Evolutionary conservation across 1,140 invertebrate genomes (phyloP).

Genomic region (Aphelenchoides avenae): DNA sequence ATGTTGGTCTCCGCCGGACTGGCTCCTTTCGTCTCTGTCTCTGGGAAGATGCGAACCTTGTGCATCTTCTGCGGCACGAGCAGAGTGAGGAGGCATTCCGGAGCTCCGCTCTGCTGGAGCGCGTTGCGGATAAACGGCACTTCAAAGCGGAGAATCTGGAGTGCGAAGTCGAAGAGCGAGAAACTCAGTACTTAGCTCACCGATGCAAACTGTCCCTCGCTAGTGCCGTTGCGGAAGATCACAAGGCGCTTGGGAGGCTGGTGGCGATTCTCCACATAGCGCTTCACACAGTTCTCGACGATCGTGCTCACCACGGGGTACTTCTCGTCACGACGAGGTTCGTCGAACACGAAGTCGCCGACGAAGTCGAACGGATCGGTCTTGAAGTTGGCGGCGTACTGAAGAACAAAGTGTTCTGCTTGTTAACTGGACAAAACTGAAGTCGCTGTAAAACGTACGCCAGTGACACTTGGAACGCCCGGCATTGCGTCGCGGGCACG

Average conservation of each 20-base stretch:
- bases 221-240: constrained; percentile 25
- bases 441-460: constrained; percentile 4
- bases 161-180: not conserved
- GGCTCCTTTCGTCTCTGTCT: not conserved
- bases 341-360: constrained; percentile 28
- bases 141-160: constrained; percentile 26
- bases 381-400: constrained; percentile 34
- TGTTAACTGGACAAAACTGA: not conserved
- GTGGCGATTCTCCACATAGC: constrained; percentile 20
- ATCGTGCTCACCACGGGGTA: constrained; percentile 20
- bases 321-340: constrained; percentile 30
- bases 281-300: constrained; percentile 17
- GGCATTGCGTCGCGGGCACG: constrained; percentile 24
- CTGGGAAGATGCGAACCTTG: constrained; percentile 31
- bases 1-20: constrained; percentile 32
- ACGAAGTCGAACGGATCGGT: constrained; percentile 34
- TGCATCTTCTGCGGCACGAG: constrained; percentile 29
- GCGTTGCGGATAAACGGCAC: constrained; percentile 27
- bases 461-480: constrained; percentile 23
- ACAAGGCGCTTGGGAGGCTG: constrained; percentile 23
- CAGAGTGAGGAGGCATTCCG: constrained; percentile 24
- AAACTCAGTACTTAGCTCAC: not conserved
- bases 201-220: constrained; percentile 29
- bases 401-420: constrained; percentile 8
- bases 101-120: not conserved